These are phyloP conservation scores for Campylorhamphus procurvoides DNA, from an alignment of 2,113 vertebrate species.

Conservation along the genomic window DNA sequence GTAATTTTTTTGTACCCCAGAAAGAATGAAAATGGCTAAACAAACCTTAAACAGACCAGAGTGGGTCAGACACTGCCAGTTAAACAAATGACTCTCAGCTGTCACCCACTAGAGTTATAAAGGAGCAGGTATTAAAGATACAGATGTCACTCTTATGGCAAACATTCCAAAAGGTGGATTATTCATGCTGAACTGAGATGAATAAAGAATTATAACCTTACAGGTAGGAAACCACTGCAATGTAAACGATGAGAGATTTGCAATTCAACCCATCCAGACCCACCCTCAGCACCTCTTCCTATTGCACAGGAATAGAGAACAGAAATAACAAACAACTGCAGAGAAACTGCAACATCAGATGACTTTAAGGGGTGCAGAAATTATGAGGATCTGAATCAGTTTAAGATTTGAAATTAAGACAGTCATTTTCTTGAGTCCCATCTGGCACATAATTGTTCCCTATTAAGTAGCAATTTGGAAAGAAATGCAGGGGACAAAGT, in stretches of 20 bases:
- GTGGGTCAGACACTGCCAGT: background rate
- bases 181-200: conserved; percentile 4
- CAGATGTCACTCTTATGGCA: background rate
- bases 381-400: background rate
- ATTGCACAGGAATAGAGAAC: background rate
- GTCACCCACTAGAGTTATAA: background rate
- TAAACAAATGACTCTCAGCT: background rate
- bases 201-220: background rate
- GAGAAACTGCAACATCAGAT: background rate
- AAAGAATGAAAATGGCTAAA: background rate
- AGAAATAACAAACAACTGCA: background rate
- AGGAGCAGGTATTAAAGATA: background rate
- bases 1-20: background rate
- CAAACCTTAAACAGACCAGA: background rate
- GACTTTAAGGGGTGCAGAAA: background rate
- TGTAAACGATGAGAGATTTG: background rate
- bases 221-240: background rate
- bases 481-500: background rate
- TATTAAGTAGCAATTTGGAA: conserved; percentile 41
- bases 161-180: background rate
- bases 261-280: background rate
- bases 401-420: conserved; percentile 14
- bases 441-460: conserved; percentile 1
- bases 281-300: background rate
- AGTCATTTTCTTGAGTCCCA: background rate